Base-by-base conservation (phyloP, 2,113 vertebrate species). In the Mesitornis unicolor region DNA sequence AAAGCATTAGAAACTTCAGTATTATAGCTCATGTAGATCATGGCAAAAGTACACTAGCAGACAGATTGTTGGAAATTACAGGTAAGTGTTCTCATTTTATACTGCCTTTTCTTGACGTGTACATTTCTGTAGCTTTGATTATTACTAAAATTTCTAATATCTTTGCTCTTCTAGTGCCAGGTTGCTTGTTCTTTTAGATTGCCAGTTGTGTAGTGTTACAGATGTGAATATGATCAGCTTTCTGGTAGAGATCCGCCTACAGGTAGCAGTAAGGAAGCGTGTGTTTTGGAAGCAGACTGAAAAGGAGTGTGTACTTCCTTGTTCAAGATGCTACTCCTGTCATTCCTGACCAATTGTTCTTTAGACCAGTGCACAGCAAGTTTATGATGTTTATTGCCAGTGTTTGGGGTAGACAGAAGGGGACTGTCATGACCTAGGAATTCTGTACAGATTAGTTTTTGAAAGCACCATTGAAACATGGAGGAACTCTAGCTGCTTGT, bases 1-100 rank as follows among this genome's bases (percentile, higher is more conserved):
- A 99, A 93, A 98, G 96, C 93, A 99, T 98, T 97, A 98, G 99
- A 84, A 99, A 99, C 97, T 99, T 99, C 96, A 99, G 99, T 96
- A 99, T 99, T 92, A 98, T 99, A 78, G 99, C 99, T 84, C 99
- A 99, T 6, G 99, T 99, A 81, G 99, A 99, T 95, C 99, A 99
- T 94, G 99, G 99, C 45, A 99, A 99, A 98, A 99, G 99, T 97
- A 99, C 99, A 17, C 94, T 99, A 85, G 99, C 99, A 56, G 99
- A 99, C 97, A 98, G 99, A 63, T 96, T 99, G 26, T 75, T 99
- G 91, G 99, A 99, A 97, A 98, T 99, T 82, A 99, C 99, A 93
- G 99, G 99, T 99, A 90, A 80, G 64, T 11, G 16, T 61, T 74
- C 25, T 69, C 3, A 22, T 93, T 94, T 94, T 68, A 8, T 38